phyloP scores from a whole-genome alignment of 2,888 invertebrate genomes.

The Mycogona germanica region DNA sequence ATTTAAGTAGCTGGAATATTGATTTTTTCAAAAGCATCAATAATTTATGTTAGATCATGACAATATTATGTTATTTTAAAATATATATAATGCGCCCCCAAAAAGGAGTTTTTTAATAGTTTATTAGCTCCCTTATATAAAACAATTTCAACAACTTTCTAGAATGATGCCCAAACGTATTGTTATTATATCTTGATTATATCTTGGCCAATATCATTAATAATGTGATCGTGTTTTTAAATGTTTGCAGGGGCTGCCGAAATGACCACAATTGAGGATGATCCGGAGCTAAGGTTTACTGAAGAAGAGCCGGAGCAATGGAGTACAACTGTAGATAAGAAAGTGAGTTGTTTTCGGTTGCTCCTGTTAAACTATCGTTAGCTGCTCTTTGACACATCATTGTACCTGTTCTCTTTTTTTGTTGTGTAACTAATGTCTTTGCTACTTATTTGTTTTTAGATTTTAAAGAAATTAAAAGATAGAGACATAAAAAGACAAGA shows the following conservation, averaged over 20 bases:
- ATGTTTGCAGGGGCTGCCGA: constrained; percentile 19
- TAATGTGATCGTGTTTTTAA: no score
- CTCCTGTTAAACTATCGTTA: not conserved
- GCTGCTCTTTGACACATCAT: not conserved
- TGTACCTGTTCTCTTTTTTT: not conserved
- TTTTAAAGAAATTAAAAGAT: constrained; percentile 49
- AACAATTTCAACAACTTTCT: no score
- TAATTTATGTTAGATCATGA: not conserved
- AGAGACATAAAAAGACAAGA: constrained; percentile 87
- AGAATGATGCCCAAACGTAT: no score
- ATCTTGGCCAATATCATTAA: no score
- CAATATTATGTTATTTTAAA: not conserved
- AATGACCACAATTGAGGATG: constrained; percentile 57
- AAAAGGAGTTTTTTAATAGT: no score
- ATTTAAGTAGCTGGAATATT: no score
- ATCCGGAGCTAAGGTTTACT: constrained; percentile 64
- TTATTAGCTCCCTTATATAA: no score
- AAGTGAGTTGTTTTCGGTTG: constrained; percentile 35
- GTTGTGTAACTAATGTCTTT: constrained; percentile 7
- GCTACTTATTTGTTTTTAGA: constrained; percentile 27
- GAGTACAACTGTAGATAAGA: constrained; percentile 81
- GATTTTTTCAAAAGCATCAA: no score
- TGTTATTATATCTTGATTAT: no score
- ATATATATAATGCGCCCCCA: no score
- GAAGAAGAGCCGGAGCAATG: constrained; percentile 84